Conservation (phyloP, 2,113 vertebrate species). For the Petaurus breviceps region DNA sequence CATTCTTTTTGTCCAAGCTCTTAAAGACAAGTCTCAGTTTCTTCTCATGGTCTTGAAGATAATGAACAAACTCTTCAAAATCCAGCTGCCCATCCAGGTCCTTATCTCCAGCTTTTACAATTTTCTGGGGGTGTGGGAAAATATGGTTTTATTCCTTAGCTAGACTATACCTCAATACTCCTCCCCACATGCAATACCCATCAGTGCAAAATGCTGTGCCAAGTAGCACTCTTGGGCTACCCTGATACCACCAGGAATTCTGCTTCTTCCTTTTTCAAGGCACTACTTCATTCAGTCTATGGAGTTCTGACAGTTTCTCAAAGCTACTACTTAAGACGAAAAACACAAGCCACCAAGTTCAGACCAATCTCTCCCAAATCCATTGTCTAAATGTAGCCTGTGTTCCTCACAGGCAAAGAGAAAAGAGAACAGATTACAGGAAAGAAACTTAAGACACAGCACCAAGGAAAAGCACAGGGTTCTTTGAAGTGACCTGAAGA, state of each 20-base stretch:
- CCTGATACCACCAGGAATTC: neutral
- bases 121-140: slow-evolving; percentile 87
- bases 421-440: fast-evolving
- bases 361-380: neutral
- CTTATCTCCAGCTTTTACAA: slow-evolving; percentile 96
- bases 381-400: neutral
- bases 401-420: neutral
- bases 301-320: neutral
- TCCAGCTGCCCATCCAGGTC: slow-evolving; percentile 96
- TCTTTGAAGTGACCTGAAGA: neutral
- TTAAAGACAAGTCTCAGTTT: slow-evolving; percentile 96
- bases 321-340: neutral
- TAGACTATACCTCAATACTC: neutral
- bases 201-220: neutral
- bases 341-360: neutral
- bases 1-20: slow-evolving; percentile 97
- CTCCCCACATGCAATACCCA: neutral
- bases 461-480: neutral
- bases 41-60: slow-evolving; percentile 97
- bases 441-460: neutral
- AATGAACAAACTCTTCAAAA: slow-evolving; percentile 98
- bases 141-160: slow-evolving; percentile 19
- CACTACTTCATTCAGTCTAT: neutral
- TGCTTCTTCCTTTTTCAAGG: neutral
- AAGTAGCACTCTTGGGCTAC: neutral